Conservation (phyloP, 2,113 vertebrate species). For the Sitta europaea region DNA sequence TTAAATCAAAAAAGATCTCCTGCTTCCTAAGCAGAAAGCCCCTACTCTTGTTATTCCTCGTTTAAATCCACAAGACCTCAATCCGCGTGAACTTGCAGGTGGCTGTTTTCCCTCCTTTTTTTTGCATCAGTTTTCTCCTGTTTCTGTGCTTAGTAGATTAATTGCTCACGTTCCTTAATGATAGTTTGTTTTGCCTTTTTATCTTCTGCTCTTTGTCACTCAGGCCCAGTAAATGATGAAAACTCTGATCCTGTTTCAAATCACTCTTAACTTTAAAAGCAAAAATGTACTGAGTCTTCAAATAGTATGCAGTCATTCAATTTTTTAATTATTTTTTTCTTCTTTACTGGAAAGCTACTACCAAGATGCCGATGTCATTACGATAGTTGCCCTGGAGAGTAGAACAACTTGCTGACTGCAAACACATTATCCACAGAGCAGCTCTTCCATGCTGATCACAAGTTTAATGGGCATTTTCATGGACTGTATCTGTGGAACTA, state of each 20-base stretch:
- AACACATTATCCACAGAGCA: background rate
- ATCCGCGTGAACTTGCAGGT: background rate
- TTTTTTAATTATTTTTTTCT: background rate
- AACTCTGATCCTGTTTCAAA: conserved; percentile 2
- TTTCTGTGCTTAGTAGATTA: background rate
- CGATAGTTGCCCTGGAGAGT: background rate
- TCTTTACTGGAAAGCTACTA: background rate
- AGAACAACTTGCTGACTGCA: background rate
- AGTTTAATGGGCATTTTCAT: background rate
- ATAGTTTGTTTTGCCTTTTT: background rate
- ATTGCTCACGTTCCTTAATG: background rate
- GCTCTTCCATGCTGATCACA: background rate
- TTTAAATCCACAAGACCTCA: background rate
- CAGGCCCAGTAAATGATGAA: background rate
- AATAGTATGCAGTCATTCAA: background rate
- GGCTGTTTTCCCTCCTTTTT: background rate
- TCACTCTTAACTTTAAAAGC: background rate
- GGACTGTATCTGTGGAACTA: background rate
- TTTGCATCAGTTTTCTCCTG: background rate
- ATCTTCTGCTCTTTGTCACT: background rate
- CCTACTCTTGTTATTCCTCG: background rate
- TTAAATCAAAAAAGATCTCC: background rate
- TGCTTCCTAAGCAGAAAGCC: background rate
- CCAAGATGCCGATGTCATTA: background rate
- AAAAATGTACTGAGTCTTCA: background rate